Percentiles rank a stretch among this genome's conserved stretches.
Conservation (phyloP, 1,140 invertebrate genomes). For the Brachionus plicatilis region DNA sequence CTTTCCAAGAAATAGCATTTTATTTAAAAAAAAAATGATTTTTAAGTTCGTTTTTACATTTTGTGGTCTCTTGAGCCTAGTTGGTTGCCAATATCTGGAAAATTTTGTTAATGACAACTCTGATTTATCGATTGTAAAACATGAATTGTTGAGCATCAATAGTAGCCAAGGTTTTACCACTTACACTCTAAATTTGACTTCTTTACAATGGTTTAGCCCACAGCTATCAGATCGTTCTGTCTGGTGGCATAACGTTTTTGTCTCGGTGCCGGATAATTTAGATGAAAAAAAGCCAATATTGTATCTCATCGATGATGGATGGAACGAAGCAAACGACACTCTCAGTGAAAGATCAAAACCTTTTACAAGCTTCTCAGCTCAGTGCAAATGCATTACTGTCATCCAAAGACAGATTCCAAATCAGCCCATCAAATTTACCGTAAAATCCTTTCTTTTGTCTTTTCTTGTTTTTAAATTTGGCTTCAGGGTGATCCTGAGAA, state of each 20-base stretch:
- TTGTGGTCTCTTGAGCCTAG: background rate
- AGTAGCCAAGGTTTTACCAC: conserved; percentile 42
- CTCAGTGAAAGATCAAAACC: conserved; percentile 45
- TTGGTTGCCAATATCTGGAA: background rate
- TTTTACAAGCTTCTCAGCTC: conserved; percentile 44
- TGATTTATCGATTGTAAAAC: conserved; percentile 32
- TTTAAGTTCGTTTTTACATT: background rate
- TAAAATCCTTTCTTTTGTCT: background rate
- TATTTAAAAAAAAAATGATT: background rate
- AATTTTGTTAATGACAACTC: background rate
- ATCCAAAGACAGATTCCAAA: conserved; percentile 48
- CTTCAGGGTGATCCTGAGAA: conserved; percentile 46
- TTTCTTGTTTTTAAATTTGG: background rate
- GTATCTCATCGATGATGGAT: conserved; percentile 47
- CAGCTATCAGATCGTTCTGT: conserved; percentile 43
- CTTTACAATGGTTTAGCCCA: conserved; percentile 46
- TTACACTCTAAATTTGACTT: conserved; percentile 46
- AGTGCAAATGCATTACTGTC: conserved; percentile 44
- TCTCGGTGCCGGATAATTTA: conserved; percentile 46
- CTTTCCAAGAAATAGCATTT: background rate
- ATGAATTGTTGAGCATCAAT: conserved; percentile 38
- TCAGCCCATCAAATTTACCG: conserved; percentile 46
- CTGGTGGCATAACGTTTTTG: conserved; percentile 48
- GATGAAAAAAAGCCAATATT: conserved; percentile 42
- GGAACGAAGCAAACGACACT: conserved; percentile 40